Conservation (phyloP, 92 coral and sea anemone genomes). For the Phenganax subtilis region DNA sequence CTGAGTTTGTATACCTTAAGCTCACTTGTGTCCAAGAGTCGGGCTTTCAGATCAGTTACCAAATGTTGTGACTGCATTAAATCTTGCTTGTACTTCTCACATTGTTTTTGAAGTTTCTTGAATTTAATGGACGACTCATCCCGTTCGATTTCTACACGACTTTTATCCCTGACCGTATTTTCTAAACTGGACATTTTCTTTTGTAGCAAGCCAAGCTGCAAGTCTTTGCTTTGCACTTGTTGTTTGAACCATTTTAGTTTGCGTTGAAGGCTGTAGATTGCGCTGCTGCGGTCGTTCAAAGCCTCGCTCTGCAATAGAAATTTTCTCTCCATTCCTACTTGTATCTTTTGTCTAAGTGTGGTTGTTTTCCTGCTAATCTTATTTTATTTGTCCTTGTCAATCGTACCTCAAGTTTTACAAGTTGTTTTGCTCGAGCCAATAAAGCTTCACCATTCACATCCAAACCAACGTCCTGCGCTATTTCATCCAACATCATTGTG, state of each 20-base stretch:
- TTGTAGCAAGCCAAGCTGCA: constrained; percentile 76
- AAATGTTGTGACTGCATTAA: constrained; percentile 80
- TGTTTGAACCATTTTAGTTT: constrained; percentile 94
- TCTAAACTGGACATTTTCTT: constrained; percentile 82
- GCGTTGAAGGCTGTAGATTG: constrained; percentile 88
- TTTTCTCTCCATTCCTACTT: not conserved
- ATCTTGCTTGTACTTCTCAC: constrained; percentile 88
- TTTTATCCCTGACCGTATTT: constrained; percentile 73
- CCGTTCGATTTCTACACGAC: constrained; percentile 89
- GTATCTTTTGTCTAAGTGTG: not conserved
- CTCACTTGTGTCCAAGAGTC: constrained; percentile 77
- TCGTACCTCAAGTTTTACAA: constrained; percentile 82
- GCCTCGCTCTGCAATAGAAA: constrained; percentile 71
- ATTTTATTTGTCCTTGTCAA: too few species aligned
- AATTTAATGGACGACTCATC: constrained; percentile 83
- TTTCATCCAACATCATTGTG: constrained; percentile 88
- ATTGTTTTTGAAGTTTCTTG: constrained; percentile 79
- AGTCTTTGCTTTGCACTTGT: constrained; percentile 90
- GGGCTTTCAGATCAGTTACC: constrained; percentile 74
- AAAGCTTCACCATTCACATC: constrained; percentile 95
- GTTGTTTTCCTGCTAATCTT: not conserved
- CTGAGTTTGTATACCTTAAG: constrained; percentile 58
- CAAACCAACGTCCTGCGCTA: constrained; percentile 88
- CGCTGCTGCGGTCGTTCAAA: constrained; percentile 82
- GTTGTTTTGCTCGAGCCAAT: constrained; percentile 92